phyloP scores from a whole-genome alignment of 2,113 vertebrate species.

The Diphyllodes magnificus region DNA sequence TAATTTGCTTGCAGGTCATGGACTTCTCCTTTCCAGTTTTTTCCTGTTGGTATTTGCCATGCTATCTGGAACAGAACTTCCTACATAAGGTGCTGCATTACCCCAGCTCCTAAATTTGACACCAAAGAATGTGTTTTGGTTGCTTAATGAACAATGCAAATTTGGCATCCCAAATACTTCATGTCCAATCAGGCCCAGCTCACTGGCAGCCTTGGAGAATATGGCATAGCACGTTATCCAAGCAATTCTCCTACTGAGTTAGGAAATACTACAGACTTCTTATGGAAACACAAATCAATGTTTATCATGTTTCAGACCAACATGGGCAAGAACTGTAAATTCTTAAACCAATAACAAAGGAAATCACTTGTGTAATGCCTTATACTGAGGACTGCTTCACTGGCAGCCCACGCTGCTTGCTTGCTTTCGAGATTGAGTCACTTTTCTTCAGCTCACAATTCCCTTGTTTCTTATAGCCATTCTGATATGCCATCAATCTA shows the following conservation, averaged over 20 bases:
- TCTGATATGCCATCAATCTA: not conserved
- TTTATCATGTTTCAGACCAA: not conserved
- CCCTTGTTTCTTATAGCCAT: not conserved
- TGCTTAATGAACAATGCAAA: not conserved
- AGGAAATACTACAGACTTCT: not conserved
- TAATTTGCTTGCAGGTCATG: conserved; percentile 34
- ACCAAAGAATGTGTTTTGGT: not conserved
- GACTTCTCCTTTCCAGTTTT: conserved; percentile 10
- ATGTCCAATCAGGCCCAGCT: not conserved
- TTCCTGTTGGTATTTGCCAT: not conserved
- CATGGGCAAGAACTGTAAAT: not conserved
- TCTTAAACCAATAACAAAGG: not conserved
- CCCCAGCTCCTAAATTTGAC: not conserved
- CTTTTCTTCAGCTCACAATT: not conserved
- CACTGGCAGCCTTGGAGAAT: not conserved
- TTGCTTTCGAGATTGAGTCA: not conserved
- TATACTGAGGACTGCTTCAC: not conserved
- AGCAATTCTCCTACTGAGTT: not conserved
- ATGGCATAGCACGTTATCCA: not conserved
- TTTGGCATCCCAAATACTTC: not conserved
- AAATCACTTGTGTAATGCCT: not conserved
- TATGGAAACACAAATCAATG: not conserved
- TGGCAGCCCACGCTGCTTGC: not conserved
- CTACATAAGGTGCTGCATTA: not conserved
- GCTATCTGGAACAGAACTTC: not conserved